A percentile compares a stretch with the other conserved stretches of the same genome.
Evolutionary conservation across 2,113 vertebrate species (phyloP).

Genomic region (Podocnemis expansa): DNA sequence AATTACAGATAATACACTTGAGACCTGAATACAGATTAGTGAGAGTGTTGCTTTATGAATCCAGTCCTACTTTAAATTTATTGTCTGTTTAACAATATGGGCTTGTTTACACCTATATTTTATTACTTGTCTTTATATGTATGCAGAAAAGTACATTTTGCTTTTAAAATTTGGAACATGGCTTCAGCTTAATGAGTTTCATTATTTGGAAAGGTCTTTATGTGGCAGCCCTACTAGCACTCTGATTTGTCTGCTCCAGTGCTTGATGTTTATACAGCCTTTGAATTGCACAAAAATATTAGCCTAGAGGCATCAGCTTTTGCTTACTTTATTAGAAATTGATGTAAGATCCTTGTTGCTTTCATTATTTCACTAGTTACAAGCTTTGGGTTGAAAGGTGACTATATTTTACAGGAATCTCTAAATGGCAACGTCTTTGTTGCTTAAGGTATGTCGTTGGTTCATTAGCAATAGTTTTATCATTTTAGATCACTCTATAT

Average conservation of each 20-base stretch:
- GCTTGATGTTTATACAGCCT: background rate
- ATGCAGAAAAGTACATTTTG: slow-evolving; percentile 51
- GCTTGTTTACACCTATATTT: slow-evolving; percentile 70
- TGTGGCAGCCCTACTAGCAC: slow-evolving; percentile 41
- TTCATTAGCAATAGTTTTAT: slow-evolving; percentile 15
- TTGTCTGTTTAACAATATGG: slow-evolving; percentile 72
- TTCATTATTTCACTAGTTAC: background rate
- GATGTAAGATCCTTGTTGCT: background rate
- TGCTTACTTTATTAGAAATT: background rate
- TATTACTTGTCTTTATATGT: slow-evolving; percentile 50
- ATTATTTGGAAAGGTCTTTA: slow-evolving; percentile 14
- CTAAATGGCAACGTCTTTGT: slow-evolving; percentile 12
- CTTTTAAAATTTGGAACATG: slow-evolving; percentile 62
- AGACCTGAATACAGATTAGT: slow-evolving; percentile 84
- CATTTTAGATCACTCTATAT: background rate
- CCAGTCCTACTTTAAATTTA: slow-evolving; percentile 74
- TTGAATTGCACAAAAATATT: slow-evolving; percentile 3
- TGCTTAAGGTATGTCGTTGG: background rate
- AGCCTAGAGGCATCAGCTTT: background rate
- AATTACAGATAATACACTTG: slow-evolving; percentile 86
- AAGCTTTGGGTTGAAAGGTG: background rate
- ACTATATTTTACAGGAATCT: slow-evolving; percentile 16
- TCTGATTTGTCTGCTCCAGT: background rate
- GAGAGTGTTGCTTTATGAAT: slow-evolving; percentile 76
- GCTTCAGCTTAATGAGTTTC: background rate